Evolutionary conservation across 2,113 vertebrate species (phyloP), one percentile per base, ranked within the genome.

Genomic region (Macroglossus sobrinus): DNA sequence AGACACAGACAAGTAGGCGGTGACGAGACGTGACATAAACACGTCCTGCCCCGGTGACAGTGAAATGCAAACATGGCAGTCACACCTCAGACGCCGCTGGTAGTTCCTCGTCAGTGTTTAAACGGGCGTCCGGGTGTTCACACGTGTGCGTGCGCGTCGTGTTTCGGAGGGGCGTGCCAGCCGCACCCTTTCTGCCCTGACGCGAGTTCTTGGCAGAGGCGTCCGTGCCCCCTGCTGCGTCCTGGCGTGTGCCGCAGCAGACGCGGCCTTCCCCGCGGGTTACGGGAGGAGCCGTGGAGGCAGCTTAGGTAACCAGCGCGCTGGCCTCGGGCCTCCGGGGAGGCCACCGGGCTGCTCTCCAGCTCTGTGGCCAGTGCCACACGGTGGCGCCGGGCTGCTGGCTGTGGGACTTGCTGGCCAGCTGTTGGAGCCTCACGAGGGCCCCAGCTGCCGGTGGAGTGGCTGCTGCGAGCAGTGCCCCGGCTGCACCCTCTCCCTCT

Each of bases 11-110:
- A 2, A 12, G 74, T 2, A 30, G 43, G 35, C 7, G 35, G 81
- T 21, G 12, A 66, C 4, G 64, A 33, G 19, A 5, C 4, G 1
- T 19, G 50, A 80, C 16, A 0, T 5, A 18, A 24, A 50, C 33
- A 2, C 7, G 0, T 2, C 14, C 11, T 24, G 10, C 1, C 0
- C 22, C 1, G 4, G 3, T 8, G n/a, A 78, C 55, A 45, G 26
- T 4, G 16, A 1, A 3, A 12, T 10, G 10, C 28, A 12, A 15
- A 40, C 3, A 2, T 0, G 22, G 9, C 26, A 0, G 66, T 45
- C 9, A 4, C 2, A 3, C 5, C 1, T 30, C 53, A 10, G 15
- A 40, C 3, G 9, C 47, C 0, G 0, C 59, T 28, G 22, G 9
- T 4, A 0, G 53, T 4, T 13, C 30, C 5, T 0, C 5, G 15